Evolutionary conservation across 2,888 invertebrate genomes (phyloP).

Genomic region (Liposcelis brunnea): DNA sequence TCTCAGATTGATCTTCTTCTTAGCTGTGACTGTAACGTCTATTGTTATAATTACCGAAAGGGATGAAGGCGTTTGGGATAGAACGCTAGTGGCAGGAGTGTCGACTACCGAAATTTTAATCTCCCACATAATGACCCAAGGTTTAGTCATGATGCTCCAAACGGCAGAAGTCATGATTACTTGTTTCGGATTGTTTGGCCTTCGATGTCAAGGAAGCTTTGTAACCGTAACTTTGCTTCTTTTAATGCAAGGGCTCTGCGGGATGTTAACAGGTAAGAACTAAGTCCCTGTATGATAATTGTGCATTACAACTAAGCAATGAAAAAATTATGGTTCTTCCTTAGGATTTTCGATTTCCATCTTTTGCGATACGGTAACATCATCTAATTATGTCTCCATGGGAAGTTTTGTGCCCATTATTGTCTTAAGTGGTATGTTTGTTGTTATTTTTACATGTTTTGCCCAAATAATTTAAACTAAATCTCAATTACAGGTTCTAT

Average conservation of each 20-base stretch:
- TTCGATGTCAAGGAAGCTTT: conserved; percentile 1
- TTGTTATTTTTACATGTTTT: neutral
- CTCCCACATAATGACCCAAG: conserved; percentile 30
- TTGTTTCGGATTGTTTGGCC: conserved; percentile 23
- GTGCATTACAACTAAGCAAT: no score
- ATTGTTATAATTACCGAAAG: conserved; percentile 24
- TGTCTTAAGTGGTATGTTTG: conserved; percentile 16
- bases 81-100: conserved; percentile 29
- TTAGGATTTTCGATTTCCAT: conserved; percentile 12
- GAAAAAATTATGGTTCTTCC: no score
- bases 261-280: conserved; percentile 30
- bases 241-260: conserved; percentile 27
- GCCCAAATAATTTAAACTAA: no score
- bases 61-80: conserved; percentile 27
- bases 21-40: conserved; percentile 31
- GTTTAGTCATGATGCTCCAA: conserved; percentile 29
- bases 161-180: conserved; percentile 27
- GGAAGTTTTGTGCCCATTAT: conserved; percentile 18
- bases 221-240: conserved; percentile 1
- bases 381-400: conserved; percentile 16
- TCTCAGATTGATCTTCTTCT: conserved; percentile 29
- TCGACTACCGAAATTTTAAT: conserved; percentile 28
- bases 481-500: conserved; percentile 26
- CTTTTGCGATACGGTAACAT: conserved; percentile 16
- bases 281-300: no score